A percentile compares a stretch with the other conserved stretches of the same genome.
These are phyloP conservation scores for Tricholauxania praeusta DNA, from an alignment of 2,888 invertebrate genomes.

Conservation along the genomic window DNA sequence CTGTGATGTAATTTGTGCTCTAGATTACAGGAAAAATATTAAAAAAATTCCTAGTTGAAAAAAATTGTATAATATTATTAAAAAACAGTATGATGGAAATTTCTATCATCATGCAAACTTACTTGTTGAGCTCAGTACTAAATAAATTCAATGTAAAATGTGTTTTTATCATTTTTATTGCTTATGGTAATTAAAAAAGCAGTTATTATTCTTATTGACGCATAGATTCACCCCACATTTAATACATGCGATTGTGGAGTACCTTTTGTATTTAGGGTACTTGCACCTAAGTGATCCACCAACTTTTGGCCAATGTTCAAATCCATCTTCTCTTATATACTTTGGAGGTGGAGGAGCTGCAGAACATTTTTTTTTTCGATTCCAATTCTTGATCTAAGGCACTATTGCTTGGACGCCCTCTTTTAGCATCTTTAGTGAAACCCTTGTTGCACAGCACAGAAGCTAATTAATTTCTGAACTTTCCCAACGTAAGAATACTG, in stretches of 20 bases:
- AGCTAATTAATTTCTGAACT: slow-evolving; percentile 33
- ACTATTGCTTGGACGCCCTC: slow-evolving; percentile 8
- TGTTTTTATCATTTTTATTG: slow-evolving; percentile 21
- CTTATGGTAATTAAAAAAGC: slow-evolving; percentile 25
- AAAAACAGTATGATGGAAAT: slow-evolving; percentile 37
- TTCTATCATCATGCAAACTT: no score
- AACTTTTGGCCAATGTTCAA: slow-evolving; percentile 36
- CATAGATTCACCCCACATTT: slow-evolving; percentile 38
- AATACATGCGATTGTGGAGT: slow-evolving; percentile 32
- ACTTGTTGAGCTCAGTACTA: no score
- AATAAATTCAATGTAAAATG: no score
- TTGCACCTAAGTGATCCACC: slow-evolving; percentile 37
- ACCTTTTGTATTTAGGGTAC: slow-evolving; percentile 33
- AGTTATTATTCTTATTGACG: slow-evolving; percentile 36
- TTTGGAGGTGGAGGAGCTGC: slow-evolving; percentile 30
- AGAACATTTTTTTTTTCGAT: slow-evolving; percentile 35
- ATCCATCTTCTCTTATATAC: slow-evolving; percentile 31
- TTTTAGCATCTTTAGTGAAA: slow-evolving; percentile 17
- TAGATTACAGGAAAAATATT: no score
- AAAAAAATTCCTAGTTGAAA: no score
- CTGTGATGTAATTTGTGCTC: no score
- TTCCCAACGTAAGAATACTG: slow-evolving; percentile 27
- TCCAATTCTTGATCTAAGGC: slow-evolving; percentile 24
- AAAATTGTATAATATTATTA: no score
- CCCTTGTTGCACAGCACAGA: slow-evolving; percentile 21